Conservation (phyloP, 2,113 vertebrate species). For the Atractosteus spatula region DNA sequence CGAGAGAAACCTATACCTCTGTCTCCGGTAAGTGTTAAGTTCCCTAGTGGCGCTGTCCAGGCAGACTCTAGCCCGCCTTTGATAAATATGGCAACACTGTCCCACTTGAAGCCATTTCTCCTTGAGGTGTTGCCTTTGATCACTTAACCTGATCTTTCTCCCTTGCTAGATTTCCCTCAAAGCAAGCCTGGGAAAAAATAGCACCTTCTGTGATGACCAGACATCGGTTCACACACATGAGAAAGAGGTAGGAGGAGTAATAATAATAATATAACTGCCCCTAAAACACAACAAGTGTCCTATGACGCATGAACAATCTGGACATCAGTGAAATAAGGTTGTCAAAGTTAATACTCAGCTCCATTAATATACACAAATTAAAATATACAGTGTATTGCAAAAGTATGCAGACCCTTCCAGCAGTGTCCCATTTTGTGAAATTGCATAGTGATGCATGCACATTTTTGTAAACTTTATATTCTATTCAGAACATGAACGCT, state of each 20-base stretch:
- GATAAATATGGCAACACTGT: neutral
- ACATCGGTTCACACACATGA: conserved; percentile 46
- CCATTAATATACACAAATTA: too few relatives aligned
- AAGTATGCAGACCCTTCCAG: too few relatives aligned
- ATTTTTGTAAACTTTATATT: too few relatives aligned
- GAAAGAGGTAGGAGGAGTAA: conserved; percentile 65
- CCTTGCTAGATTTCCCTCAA: conserved; percentile 65
- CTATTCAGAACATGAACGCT: too few relatives aligned
- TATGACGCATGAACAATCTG: too few relatives aligned
- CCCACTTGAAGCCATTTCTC: neutral
- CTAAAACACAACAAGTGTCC: too few relatives aligned
- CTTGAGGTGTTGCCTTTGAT: conserved; percentile 35
- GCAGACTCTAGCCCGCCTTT: neutral
- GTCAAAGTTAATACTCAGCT: too few relatives aligned
- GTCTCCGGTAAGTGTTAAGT: conserved; percentile 74
- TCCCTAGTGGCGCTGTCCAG: neutral
- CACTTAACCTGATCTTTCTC: conserved; percentile 26
- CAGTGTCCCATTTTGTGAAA: too few relatives aligned
- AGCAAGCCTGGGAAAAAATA: conserved; percentile 58
- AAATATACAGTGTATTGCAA: too few relatives aligned
- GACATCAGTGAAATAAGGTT: too few relatives aligned
- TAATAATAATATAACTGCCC: neutral
- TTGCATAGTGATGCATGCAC: too few relatives aligned
- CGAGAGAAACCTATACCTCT: conserved; percentile 74
- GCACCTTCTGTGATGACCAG: conserved; percentile 54